Conservation (phyloP, 2,797 vertebrate species). For the Channa striata region DNA sequence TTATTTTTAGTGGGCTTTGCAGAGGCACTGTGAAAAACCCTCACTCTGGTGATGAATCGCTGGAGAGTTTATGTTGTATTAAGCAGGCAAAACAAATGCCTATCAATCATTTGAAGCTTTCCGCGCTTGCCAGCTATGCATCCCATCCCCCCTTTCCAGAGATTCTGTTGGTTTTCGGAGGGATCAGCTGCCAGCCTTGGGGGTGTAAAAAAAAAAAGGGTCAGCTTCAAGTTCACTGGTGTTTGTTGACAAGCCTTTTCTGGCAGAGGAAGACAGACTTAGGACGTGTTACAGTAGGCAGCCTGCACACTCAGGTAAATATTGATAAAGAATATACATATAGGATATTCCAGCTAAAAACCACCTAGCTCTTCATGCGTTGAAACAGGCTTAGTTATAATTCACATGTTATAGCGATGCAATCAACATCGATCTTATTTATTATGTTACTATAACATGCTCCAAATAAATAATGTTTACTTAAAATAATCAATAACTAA, state of each 20-base stretch:
- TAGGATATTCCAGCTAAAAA: neutral
- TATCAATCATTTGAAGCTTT: slow-evolving; percentile 84
- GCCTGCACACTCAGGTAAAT: slow-evolving; percentile 7
- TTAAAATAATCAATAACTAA: too few relatives aligned
- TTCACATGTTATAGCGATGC: too few relatives aligned
- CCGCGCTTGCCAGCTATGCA: slow-evolving; percentile 72
- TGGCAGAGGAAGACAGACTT: slow-evolving; percentile 21
- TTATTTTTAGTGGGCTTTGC: slow-evolving; percentile 81
- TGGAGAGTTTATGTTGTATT: slow-evolving; percentile 84
- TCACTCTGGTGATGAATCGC: slow-evolving; percentile 82
- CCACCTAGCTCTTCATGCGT: too few relatives aligned
- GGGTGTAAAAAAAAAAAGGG: slow-evolving; percentile 47
- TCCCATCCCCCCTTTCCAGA: slow-evolving; percentile 44
- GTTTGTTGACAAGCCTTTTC: slow-evolving; percentile 55
- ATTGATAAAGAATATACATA: neutral
- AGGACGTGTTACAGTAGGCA: neutral
- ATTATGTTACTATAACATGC: too few relatives aligned
- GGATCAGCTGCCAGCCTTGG: slow-evolving; percentile 56
- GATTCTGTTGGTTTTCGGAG: slow-evolving; percentile 59
- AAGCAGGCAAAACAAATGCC: slow-evolving; percentile 87
- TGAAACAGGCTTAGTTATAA: neutral
- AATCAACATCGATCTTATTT: too few relatives aligned
- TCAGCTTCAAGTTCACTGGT: slow-evolving; percentile 53
- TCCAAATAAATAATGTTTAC: too few relatives aligned
- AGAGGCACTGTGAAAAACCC: slow-evolving; percentile 77